phyloP scores from a whole-genome alignment of 2,888 invertebrate genomes.

The Sinotaia quadrata region DNA sequence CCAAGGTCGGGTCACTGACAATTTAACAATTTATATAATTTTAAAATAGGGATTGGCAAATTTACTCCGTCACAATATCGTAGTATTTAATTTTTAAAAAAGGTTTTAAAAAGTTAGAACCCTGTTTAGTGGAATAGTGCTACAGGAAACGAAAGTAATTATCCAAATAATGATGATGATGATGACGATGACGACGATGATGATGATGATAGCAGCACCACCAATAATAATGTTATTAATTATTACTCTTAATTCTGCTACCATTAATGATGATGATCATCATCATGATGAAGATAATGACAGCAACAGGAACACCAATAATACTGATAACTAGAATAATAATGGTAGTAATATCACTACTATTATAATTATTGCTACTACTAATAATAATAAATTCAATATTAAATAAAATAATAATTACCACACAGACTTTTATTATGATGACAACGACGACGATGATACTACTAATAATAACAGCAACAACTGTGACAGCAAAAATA shows the following conservation, averaged over 20 bases:
- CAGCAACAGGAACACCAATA: not conserved
- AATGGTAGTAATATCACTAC: not conserved
- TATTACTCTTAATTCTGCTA: not conserved
- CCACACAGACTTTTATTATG: not conserved
- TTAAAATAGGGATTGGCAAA: too few species aligned
- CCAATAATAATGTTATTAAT: too few species aligned
- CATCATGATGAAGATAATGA: not conserved
- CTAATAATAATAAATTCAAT: not conserved
- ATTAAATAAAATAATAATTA: not conserved
- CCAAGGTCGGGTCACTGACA: too few species aligned
- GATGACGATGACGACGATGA: too few species aligned
- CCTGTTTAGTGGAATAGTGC: too few species aligned
- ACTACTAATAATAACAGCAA: not conserved
- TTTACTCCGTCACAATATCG: too few species aligned
- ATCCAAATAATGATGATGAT: too few species aligned
- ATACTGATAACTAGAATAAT: not conserved
- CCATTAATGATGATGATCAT: not conserved
- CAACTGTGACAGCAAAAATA: not conserved
- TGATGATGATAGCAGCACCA: too few species aligned
- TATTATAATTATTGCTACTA: not conserved
- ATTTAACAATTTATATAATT: too few species aligned
- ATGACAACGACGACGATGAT: not conserved
- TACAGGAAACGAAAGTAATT: too few species aligned
- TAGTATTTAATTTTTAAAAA: too few species aligned
- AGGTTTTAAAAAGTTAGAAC: too few species aligned